Evolutionary conservation across 2,113 vertebrate genomes (phyloP).

Genomic region (Apodemus sylvaticus): DNA sequence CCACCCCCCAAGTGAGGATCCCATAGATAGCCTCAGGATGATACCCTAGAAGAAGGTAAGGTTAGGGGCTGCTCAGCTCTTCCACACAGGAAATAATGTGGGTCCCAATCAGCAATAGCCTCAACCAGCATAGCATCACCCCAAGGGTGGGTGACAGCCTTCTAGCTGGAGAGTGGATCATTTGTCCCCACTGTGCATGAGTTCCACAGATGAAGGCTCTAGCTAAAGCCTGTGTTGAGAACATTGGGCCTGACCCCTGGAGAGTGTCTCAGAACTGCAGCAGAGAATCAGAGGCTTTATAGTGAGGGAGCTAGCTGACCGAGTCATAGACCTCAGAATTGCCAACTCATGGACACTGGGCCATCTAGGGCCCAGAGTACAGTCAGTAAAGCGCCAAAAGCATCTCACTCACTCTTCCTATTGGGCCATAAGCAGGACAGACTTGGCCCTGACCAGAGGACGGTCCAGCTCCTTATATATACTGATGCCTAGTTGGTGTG

Average conservation of each 20-base stretch:
- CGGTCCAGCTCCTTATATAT: background rate
- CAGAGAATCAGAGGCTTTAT: background rate
- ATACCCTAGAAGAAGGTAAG: background rate
- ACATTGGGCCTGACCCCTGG: background rate
- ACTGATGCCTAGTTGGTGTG: background rate
- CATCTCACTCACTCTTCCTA: background rate
- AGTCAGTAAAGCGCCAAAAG: rapidly evolving
- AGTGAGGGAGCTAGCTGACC: background rate
- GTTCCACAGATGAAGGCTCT: conserved; percentile 11
- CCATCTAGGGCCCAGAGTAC: background rate
- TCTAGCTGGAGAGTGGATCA: conserved; percentile 52
- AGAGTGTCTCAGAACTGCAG: background rate
- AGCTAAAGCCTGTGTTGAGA: background rate
- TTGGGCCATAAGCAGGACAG: background rate
- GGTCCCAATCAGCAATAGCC: background rate
- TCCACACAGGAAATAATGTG: background rate
- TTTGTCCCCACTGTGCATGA: conserved; percentile 55
- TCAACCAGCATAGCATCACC: background rate
- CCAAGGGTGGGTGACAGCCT: background rate
- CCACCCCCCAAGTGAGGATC: background rate
- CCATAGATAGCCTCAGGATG: background rate
- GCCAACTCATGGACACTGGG: background rate
- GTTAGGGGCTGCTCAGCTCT: rapidly evolving
- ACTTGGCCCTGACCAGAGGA: background rate
- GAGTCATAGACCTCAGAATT: background rate